Base-by-base conservation (phyloP, 2,797 vertebrate species). In the Tympanoctomys barrerae region DNA sequence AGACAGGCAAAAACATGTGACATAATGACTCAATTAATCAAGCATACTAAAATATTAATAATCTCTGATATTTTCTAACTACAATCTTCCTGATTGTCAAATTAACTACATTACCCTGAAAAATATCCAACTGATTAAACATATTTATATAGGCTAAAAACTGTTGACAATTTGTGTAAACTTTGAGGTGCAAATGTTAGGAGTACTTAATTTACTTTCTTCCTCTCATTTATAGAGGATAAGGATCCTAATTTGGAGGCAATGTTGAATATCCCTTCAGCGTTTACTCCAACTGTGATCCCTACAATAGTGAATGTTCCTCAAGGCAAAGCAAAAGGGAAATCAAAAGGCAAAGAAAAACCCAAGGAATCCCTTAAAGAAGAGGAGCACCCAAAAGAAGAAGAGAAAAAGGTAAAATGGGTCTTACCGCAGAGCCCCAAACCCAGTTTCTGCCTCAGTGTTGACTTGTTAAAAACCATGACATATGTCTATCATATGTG, bases 241-340 rank as follows among this genome's bases (percentile, higher is more conserved):
- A 94, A 81, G 3, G 97, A 98, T 36, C 86, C 75, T 52, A 5
- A 92, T 22, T 96, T 99, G 93, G 97, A 95, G 95, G 81, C 94
- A 78, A 98, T 99, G 97, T 78, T 99, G 97, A 94, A 96, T 52
- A 96, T 99, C 64, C 98, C 98, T 62, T 98, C 99, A 52, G 95
- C 98, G 68, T 96, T 98, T 66, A 92, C 81, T 88, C 98, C 98
- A 0, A 98, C 98, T 0, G 0, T 97, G 36, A 10, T 97, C 79
- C 98, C 98, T 8, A 8, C 94, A 57, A 8, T 93, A 73, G 77
- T 96, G 31, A 19, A 91, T 1, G 22, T 97, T 24, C 85, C 97
- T 91, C 95, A 90, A 2, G 88, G 88, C 14, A 98, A 98, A 97
- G 93, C 39, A 36, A 98, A 83, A 87, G 83, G 83, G 21, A 98